Base-by-base conservation (phyloP, 2,797 vertebrate genomes). In the Phoxinus dragarum region DNA sequence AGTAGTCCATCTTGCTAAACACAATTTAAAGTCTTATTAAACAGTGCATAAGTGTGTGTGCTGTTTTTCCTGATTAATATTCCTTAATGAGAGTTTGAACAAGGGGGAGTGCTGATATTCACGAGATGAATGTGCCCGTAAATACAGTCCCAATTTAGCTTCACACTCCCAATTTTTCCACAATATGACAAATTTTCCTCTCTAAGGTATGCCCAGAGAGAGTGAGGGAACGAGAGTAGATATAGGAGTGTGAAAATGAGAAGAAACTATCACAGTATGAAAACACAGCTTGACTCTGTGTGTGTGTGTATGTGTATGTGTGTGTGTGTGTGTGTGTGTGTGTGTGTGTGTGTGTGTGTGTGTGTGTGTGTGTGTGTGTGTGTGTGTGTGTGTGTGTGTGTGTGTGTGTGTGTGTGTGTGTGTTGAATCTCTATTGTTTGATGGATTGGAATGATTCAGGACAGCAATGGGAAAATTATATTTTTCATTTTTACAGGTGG, bases 401-500 rank as follows among this genome's bases (percentile, higher is more conserved):
- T 36, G 71, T 54, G 36, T 74, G 44, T 84, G 64, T 75, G 59
- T 81, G 44, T 5, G 59, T 52, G 74, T 77, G 66, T 67, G 77
- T 74, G 81, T 54, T 79, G 71, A 72, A 77, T 69, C 47, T 68
- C 52, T 59, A 84, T 69, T 84, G 66, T 78, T 59, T 84, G 83
- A 78, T 79, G 75, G 66, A 84, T 84, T 79, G 56, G 40, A 84
- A 44, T 16, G 74, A 84, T 54, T 84, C 75, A 34, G 66, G 75
- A 84, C 38, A 71, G 66, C 66, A 12, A 84, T 59, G 67, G 38
- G 83, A 79, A 84, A 84, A 79, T 72, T 9, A 84, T 38, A 61
- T 79, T 84, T 78, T 76, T 84, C 83, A 84, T 78, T 79, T 76
- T 78, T 84, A 69, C 66, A 78, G 66, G 74, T 78, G 40, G 54